Percentiles rank a stretch among this genome's conserved stretches.
Evolutionary conservation across 2,113 vertebrate species (phyloP).

Genomic region (Nanorana parkeri): DNA sequence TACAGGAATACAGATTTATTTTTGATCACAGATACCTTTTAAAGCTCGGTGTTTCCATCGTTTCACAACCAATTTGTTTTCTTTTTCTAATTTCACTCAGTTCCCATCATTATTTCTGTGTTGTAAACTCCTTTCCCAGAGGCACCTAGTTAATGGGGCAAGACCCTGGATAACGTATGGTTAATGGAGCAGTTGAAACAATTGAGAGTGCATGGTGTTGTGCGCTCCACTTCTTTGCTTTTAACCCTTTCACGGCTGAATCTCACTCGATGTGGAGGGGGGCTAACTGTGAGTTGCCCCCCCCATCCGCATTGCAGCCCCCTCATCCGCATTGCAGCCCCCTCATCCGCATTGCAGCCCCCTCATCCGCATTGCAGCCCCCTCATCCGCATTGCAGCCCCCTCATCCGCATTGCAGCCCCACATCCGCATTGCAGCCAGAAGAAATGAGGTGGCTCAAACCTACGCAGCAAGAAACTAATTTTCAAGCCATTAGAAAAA

Average conservation of each 20-base stretch:
- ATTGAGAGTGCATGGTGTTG: neutral
- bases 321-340: neutral
- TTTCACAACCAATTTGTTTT: too few species aligned
- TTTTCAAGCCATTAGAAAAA: neutral
- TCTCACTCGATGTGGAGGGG: neutral
- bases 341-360: neutral
- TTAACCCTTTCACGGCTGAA: neutral
- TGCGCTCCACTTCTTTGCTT: neutral
- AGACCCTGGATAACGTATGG: neutral
- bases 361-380: neutral
- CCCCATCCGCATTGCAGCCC: neutral
- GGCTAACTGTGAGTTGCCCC: too few species aligned
- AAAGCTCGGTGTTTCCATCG: too few species aligned
- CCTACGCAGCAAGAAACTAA: neutral
- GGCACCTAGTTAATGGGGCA: neutral
- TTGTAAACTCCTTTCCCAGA: neutral
- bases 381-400: neutral
- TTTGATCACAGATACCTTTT: too few species aligned
- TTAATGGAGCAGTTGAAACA: slow-evolving; percentile 19
- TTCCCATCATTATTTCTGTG: too few species aligned
- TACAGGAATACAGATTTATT: too few species aligned
- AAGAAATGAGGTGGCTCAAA: neutral
- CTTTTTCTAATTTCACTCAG: neutral
- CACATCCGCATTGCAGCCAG: neutral
- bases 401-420: neutral